phyloP scores from a whole-genome alignment of 2,888 invertebrate species.

The Petrophora chlorosata region DNA sequence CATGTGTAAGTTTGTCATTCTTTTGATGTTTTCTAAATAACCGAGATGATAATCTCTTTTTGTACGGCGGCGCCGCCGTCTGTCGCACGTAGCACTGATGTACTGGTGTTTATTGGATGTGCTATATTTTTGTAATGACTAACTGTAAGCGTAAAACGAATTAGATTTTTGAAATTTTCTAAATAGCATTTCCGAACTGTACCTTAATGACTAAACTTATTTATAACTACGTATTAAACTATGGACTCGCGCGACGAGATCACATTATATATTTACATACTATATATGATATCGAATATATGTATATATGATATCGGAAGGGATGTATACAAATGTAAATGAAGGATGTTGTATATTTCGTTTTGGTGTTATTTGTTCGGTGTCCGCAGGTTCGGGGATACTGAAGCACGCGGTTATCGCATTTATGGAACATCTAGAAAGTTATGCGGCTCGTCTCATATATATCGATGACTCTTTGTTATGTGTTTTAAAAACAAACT shows the following conservation, averaged over 20 bases:
- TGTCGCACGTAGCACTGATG: neutral
- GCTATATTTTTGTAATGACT: constrained; percentile 36
- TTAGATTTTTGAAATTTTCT: constrained; percentile 35
- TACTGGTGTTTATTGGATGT: constrained; percentile 16
- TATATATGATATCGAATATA: too few relatives aligned
- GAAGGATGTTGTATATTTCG: neutral
- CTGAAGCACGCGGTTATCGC: too few relatives aligned
- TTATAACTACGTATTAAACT: constrained; percentile 15
- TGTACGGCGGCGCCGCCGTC: neutral
- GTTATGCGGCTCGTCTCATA: constrained; percentile 15
- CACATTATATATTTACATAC: constrained; percentile 2
- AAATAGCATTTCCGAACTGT: constrained; percentile 36
- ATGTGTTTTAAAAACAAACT: constrained; percentile 20
- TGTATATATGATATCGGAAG: too few relatives aligned
- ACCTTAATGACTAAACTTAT: constrained; percentile 25
- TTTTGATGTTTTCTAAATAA: constrained; percentile 25
- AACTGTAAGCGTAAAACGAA: constrained; percentile 36
- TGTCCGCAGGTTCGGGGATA: neutral
- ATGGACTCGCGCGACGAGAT: neutral
- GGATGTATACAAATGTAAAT: constrained; percentile 1
- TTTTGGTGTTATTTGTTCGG: constrained; percentile 23
- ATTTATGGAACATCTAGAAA: constrained; percentile 31
- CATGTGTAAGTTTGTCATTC: constrained; percentile 20
- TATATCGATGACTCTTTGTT: constrained; percentile 18
- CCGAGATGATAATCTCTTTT: constrained; percentile 16